A percentile compares a stretch with the other conserved stretches of the same genome.
phyloP scores from a whole-genome alignment of 2,113 vertebrate genomes.

The Prochilodus magdalenae region DNA sequence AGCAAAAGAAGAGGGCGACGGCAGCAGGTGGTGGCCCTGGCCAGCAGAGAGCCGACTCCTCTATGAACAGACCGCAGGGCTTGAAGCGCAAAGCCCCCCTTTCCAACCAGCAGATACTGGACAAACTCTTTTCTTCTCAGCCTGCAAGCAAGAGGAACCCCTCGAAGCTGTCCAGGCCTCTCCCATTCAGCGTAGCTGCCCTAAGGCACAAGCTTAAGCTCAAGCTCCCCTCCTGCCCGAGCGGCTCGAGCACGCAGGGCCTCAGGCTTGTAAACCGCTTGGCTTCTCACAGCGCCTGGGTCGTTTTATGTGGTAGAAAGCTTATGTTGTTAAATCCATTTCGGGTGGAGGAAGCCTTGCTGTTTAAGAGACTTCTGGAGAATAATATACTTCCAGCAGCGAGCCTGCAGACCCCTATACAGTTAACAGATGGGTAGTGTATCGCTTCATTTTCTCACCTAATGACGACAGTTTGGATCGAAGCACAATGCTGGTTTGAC shows the following conservation, averaged over 20 bases:
- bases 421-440: conserved; percentile 89
- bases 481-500: background rate
- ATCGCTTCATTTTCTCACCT: conserved; percentile 54
- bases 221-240: conserved; percentile 69
- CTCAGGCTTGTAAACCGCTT: conserved; percentile 82
- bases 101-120: conserved; percentile 86
- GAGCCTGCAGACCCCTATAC: conserved; percentile 84
- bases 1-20: conserved; percentile 76
- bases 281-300: conserved; percentile 88
- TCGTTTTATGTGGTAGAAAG: conserved; percentile 82
- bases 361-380: conserved; percentile 88
- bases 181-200: conserved; percentile 83
- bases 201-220: conserved; percentile 77
- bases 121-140: conserved; percentile 83
- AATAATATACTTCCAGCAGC: conserved; percentile 87
- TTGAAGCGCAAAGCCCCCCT: conserved; percentile 79
- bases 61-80: conserved; percentile 67
- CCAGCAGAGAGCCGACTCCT: conserved; percentile 34
- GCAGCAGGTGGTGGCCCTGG: conserved; percentile 60
- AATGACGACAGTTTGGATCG: conserved; percentile 21
- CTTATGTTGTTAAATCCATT: conserved; percentile 91
- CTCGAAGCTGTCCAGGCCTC: conserved; percentile 69
- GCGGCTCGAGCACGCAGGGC: conserved; percentile 64
- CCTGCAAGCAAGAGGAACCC: conserved; percentile 75
- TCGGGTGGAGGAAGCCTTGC: conserved; percentile 89